These are phyloP conservation scores for Spea bombifrons DNA, from an alignment of 2,113 vertebrate species.

Conservation along the genomic window DNA sequence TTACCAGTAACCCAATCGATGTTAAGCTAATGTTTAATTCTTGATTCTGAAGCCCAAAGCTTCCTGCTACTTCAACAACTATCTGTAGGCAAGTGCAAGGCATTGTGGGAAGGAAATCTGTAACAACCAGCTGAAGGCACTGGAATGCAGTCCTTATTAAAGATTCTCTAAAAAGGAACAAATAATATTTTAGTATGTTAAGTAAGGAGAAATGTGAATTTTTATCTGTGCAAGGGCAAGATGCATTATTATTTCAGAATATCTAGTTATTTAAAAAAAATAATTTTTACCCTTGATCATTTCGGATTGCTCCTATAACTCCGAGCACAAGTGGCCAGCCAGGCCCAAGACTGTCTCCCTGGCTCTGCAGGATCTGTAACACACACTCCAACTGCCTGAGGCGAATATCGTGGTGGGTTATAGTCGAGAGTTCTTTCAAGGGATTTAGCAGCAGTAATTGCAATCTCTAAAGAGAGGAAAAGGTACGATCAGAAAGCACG, in stretches of 20 bases:
- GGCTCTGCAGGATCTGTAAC: constrained; percentile 93
- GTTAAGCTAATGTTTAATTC: constrained; percentile 98
- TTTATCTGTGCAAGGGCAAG: no score
- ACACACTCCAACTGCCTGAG: constrained; percentile 97
- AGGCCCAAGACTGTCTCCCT: constrained; percentile 92
- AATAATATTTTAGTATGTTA: not conserved
- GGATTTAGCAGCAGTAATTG: constrained; percentile 92
- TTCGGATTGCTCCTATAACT: constrained; percentile 96
- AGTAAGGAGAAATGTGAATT: not conserved
- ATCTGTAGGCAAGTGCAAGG: constrained; percentile 97
- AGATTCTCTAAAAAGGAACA: constrained; percentile 78
- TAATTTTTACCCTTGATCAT: constrained; percentile 89
- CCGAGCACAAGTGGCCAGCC: constrained; percentile 96
- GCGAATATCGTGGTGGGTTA: constrained; percentile 90
- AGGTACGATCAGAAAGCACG: constrained; percentile 10
- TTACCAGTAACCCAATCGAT: constrained; percentile 95
- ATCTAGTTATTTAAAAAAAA: no score
- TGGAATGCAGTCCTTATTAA: constrained; percentile 97
- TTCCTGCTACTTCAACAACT: constrained; percentile 95
- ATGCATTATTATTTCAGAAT: no score
- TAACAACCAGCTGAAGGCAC: constrained; percentile 98
- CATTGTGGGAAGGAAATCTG: constrained; percentile 98
- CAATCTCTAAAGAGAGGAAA: constrained; percentile 73
- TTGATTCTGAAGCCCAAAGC: constrained; percentile 98
- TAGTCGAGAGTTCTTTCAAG: constrained; percentile 89